Evolutionary conservation across 1,140 invertebrate genomes (phyloP), one percentile per base, ranked within the genome.

Genomic region (Myzus persicae): DNA sequence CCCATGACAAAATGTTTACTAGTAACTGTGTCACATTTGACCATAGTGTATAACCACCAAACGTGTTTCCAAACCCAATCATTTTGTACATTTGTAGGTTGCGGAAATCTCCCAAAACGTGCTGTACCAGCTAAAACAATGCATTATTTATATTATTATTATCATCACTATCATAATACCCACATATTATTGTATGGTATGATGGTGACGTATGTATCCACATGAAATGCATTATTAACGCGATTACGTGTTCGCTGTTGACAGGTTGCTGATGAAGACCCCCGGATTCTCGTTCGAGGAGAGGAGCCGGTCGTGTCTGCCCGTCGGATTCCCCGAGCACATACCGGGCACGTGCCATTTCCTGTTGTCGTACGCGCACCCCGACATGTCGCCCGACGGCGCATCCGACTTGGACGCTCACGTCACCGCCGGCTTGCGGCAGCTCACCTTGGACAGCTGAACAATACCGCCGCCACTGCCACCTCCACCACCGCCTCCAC

Each of bases 341-440:
- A 96, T 97, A 89, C 96, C 96, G 48, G 98, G 97, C 82, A 98
- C 97, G 9, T 98, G 98, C 94, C 97, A 98, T 95, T 99, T 99
- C 95, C 96, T 99, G 14, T 97, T 97, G 90, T 96, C 96, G 92
- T 99, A 98, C 95, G 96, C 96, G 91, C 97, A 98, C 95, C 97
- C 97, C 1, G 81, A 93, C n/a, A 42, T 93, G 81, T 95, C 96
- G 6, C 95, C 98, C 31, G 95, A 96, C 85, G 94, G 95, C 7
- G 95, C 95, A 38, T 95, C 96, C 36, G 95, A 96, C 2, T 95
- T 97, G 93, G 96, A 96, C 67, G 95, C 96, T 93, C 97, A 98
- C 94, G 97, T 98, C 93, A 95, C 96, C 93, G 95, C 81, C n/a
- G 91, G 76, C 24, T 36, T 93, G 36, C 42, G 95, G 81, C 96